Conservation (phyloP, 2,888 invertebrate genomes). For the Galeruca laticollis region DNA sequence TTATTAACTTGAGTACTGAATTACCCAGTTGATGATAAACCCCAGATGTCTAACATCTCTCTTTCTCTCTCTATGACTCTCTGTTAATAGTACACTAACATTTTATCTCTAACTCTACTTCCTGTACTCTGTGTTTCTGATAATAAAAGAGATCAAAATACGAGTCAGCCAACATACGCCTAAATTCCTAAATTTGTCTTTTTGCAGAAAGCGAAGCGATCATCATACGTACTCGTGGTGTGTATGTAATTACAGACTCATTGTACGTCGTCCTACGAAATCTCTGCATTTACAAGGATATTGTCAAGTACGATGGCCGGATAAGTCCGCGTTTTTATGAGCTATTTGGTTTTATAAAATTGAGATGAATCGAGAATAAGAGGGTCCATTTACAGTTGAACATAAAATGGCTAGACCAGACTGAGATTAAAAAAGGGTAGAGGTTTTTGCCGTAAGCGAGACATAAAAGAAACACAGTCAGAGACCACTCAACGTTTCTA, state of each 20-base stretch:
- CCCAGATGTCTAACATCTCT: too few relatives aligned
- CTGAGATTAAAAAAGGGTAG: slow-evolving; percentile 15
- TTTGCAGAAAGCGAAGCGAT: background rate
- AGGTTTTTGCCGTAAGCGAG: background rate
- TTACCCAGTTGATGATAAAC: too few relatives aligned
- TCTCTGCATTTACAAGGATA: slow-evolving; percentile 17
- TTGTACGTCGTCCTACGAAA: background rate
- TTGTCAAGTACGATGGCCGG: background rate
- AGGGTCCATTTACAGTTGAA: slow-evolving; percentile 8
- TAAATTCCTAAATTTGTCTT: slow-evolving; percentile 2
- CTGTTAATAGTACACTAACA: too few relatives aligned
- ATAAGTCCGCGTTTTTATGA: slow-evolving; percentile 19
- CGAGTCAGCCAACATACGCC: background rate
- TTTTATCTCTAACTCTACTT: too few relatives aligned
- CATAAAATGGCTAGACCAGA: slow-evolving; percentile 1
- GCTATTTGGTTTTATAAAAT: slow-evolving; percentile 32
- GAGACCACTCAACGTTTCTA: background rate
- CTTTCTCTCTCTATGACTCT: too few relatives aligned
- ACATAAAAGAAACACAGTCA: slow-evolving; percentile 6
- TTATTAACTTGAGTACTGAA: too few relatives aligned
- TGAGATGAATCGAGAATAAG: slow-evolving; percentile 7
- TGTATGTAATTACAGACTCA: background rate
- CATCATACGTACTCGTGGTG: slow-evolving; percentile 3
- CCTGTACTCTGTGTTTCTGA: too few relatives aligned
- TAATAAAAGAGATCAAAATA: too few relatives aligned